phyloP scores from a whole-genome alignment of 2,113 vertebrate genomes.

The Chloropsis hardwickii region DNA sequence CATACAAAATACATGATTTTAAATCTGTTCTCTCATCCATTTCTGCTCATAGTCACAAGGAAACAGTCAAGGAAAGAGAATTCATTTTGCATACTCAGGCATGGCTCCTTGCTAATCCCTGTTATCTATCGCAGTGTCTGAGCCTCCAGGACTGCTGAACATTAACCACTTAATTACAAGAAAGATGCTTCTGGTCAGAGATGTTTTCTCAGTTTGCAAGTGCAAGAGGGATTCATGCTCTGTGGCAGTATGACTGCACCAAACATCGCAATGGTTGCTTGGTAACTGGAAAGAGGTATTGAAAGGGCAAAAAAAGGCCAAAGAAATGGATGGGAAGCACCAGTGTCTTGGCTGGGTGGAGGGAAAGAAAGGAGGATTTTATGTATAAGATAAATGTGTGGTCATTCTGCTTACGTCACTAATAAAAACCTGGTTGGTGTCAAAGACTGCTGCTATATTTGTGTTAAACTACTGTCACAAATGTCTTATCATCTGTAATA shows the following conservation, averaged over 20 bases:
- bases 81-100: neutral
- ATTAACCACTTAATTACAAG: neutral
- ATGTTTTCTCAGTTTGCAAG: neutral
- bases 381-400: neutral
- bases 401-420: neutral
- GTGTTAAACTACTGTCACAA: neutral
- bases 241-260: neutral
- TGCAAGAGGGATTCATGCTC: neutral
- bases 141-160: neutral
- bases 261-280: conserved; percentile 26
- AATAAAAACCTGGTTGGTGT: neutral
- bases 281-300: conserved; percentile 13
- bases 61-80: neutral
- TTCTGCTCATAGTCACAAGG: neutral
- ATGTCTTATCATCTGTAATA: neutral
- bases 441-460: neutral
- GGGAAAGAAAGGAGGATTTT: neutral
- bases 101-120: neutral
- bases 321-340: conserved; percentile 7
- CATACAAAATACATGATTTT: neutral
- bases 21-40: neutral
- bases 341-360: neutral
- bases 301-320: neutral
- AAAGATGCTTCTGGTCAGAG: neutral
- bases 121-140: neutral